phyloP scores from a whole-genome alignment of 2,888 invertebrate genomes.

The Mystacides longicornis region DNA sequence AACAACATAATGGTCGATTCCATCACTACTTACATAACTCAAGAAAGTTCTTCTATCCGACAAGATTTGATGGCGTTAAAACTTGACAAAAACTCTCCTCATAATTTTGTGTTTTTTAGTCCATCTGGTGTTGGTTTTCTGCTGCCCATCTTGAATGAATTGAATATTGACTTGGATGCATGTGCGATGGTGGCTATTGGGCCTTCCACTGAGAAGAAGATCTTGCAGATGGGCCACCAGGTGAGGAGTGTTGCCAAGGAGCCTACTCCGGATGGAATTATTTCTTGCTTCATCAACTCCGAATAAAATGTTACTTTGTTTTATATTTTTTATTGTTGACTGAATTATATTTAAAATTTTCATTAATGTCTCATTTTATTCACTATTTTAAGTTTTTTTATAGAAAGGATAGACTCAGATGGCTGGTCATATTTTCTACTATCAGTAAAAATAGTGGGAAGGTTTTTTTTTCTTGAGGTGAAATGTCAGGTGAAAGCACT shows the following conservation, averaged over 20 bases:
- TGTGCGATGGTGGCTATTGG: constrained; percentile 48
- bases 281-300: constrained; percentile 7
- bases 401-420: too few relatives aligned
- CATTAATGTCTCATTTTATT: too few relatives aligned
- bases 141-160: constrained; percentile 36
- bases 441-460: too few relatives aligned
- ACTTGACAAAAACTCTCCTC: constrained; percentile 35
- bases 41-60: constrained; percentile 40
- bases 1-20: constrained; percentile 39
- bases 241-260: constrained; percentile 43
- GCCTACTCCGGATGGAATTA: constrained; percentile 37
- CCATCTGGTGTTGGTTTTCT: constrained; percentile 50
- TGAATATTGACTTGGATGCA: constrained; percentile 24
- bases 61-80: constrained; percentile 30
- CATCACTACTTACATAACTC: constrained; percentile 48
- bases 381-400: too few relatives aligned
- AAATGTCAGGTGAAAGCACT: too few relatives aligned
- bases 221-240: constrained; percentile 37
- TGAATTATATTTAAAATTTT: too few relatives aligned
- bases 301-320: too few relatives aligned
- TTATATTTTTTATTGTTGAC: too few relatives aligned
- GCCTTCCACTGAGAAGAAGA: constrained; percentile 48
- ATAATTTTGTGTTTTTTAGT: constrained; percentile 51
- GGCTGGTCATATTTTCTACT: too few relatives aligned
- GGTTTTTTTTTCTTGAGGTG: too few relatives aligned